phyloP scores from a whole-genome alignment of 2,888 invertebrate species.

The Amorpha juglandis region DNA sequence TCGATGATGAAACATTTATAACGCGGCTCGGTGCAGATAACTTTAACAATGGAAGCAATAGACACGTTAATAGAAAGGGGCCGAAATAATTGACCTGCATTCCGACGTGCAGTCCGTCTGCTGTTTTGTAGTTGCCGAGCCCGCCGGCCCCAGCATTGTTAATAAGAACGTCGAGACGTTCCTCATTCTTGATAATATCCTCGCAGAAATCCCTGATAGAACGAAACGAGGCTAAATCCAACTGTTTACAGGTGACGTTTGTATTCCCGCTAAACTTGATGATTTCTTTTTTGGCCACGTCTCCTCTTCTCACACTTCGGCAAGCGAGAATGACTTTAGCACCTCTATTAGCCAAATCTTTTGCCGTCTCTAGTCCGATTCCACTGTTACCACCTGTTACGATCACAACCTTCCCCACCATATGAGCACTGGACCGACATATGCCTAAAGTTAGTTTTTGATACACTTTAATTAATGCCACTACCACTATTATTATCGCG shows the following conservation, averaged over 20 bases:
- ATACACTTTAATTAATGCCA: slow-evolving; percentile 63
- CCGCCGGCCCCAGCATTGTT: slow-evolving; percentile 85
- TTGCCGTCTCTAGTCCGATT: slow-evolving; percentile 81
- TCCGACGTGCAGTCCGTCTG: slow-evolving; percentile 87
- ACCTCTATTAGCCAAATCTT: slow-evolving; percentile 78
- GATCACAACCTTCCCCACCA: slow-evolving; percentile 77
- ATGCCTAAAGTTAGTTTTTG: slow-evolving; percentile 72
- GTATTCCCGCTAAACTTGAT: slow-evolving; percentile 66
- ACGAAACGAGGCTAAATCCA: slow-evolving; percentile 75
- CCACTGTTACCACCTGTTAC: slow-evolving; percentile 79
- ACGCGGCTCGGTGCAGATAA: slow-evolving; percentile 86
- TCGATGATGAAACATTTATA: slow-evolving; percentile 85
- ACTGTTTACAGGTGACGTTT: slow-evolving; percentile 61
- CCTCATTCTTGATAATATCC: slow-evolving; percentile 75
- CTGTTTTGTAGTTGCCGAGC: slow-evolving; percentile 79
- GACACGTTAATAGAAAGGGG: slow-evolving; percentile 88
- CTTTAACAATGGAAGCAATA: slow-evolving; percentile 81
- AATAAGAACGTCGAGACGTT: slow-evolving; percentile 82
- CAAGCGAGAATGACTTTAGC: slow-evolving; percentile 81
- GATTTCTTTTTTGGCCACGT: slow-evolving; percentile 67
- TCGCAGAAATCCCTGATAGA: slow-evolving; percentile 84
- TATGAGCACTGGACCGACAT: slow-evolving; percentile 72
- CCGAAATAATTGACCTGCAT: slow-evolving; percentile 90
- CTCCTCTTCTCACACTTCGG: slow-evolving; percentile 68
- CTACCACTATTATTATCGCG: slow-evolving; percentile 45